Percentiles rank a stretch among this genome's conserved stretches.
Evolutionary conservation across 2,888 invertebrate species (phyloP).

Genomic region (Cephus rjabovi): DNA sequence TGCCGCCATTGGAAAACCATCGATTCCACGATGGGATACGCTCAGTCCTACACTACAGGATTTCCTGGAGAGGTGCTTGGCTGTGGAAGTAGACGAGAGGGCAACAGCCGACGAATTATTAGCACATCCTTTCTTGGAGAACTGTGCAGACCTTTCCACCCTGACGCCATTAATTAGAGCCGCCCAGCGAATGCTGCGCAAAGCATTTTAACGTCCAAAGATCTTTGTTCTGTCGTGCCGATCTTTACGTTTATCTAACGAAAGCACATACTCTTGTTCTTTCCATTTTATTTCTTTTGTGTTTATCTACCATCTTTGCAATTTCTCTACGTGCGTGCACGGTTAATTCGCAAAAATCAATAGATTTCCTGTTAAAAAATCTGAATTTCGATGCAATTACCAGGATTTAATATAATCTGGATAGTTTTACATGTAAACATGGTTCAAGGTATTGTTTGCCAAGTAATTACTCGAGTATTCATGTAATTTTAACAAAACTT

Average conservation of each 20-base stretch:
- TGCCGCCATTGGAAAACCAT: conserved; percentile 94
- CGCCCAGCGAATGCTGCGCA: conserved; percentile 86
- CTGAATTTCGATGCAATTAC: background rate
- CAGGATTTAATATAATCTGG: background rate
- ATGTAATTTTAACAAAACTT: background rate
- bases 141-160: conserved; percentile 83
- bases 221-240: background rate
- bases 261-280: background rate
- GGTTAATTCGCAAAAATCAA: background rate
- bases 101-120: conserved; percentile 83
- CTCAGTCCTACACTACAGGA: conserved; percentile 82
- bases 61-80: conserved; percentile 89
- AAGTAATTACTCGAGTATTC: background rate
- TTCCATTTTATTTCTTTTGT: background rate
- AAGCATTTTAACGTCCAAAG: conserved; percentile 50
- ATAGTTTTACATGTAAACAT: background rate
- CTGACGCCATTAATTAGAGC: conserved; percentile 91
- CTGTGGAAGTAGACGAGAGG: conserved; percentile 83
- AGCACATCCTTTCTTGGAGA: conserved; percentile 82
- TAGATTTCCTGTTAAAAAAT: background rate
- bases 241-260: background rate
- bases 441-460: background rate
- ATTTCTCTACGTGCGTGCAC: background rate
- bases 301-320: background rate
- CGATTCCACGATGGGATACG: conserved; percentile 85